These are phyloP conservation scores for Phalacrocorax aristotelis DNA, from an alignment of 2,113 vertebrate species.

Conservation along the genomic window DNA sequence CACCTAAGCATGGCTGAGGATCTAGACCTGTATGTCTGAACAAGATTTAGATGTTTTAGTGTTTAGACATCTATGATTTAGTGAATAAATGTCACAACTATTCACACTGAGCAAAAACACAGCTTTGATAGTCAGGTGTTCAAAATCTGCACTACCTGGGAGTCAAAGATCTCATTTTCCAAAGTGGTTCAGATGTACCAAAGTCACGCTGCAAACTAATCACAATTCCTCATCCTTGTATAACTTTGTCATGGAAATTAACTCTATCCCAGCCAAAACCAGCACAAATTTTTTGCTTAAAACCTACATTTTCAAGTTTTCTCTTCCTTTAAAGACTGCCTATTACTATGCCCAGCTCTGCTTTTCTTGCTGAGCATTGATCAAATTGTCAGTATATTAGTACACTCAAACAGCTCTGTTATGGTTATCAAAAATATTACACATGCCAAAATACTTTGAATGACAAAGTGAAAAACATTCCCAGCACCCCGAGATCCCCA, in stretches of 20 bases:
- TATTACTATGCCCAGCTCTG: background rate
- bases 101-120: background rate
- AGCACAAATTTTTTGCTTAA: background rate
- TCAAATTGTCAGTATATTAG: background rate
- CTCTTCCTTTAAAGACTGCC: background rate
- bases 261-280: too few relatives aligned
- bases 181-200: background rate
- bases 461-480: background rate
- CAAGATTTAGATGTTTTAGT: background rate
- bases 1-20: background rate
- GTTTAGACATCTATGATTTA: background rate
- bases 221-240: background rate
- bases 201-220: background rate
- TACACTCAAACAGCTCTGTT: rapidly evolving
- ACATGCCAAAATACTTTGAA: background rate
- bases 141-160: background rate
- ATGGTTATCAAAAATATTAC: background rate
- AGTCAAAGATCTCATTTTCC: background rate
- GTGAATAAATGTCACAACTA: background rate
- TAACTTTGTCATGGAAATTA: too few relatives aligned
- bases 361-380: background rate
- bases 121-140: background rate
- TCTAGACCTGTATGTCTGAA: background rate
- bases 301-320: background rate
- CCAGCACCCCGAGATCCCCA: background rate